Base-by-base conservation (phyloP, 2,888 invertebrate genomes). In the Trichopoda pennipes region DNA sequence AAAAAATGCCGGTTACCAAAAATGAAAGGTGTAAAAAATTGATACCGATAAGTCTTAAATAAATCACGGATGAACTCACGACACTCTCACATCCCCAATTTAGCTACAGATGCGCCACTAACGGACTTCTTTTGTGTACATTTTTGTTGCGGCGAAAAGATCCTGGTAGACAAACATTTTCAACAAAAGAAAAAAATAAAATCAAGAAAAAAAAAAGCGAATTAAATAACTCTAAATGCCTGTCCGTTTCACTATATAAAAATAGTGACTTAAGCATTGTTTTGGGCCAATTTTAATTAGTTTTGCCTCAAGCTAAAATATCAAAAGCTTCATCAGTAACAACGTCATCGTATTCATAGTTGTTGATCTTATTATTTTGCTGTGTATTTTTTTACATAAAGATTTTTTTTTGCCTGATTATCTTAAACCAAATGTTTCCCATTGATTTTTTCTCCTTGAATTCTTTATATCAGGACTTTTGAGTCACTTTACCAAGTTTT, bases 271-370 rank as follows among this genome's bases (percentile, higher is more conserved):
- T 76, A 53, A 84, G 85, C 86, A 83, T 84, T 87, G 87, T 88
- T 89, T 87, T 88, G 88, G 89, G 88, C 86, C 88, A 89, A 88
- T 89, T 89, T 89, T 89, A 89, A 89, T 89, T 89, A 89, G 89
- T 89, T 89, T 89, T 88, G 88, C 88, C 88, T 87, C 86, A 85
- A 87, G 88, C 87, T 82, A 86, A 85, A 84, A 68, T 76, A 83
- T 63, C 60, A 78, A 77, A 63, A 69, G 70, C 66, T 61, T 78
- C 70, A 82, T 70, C 70, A 78, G 81, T 42, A 73, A 64, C 70
- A 76, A 64, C 68, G 28, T 74, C 61, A 47, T 47, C 17, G 19
- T 64, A 51, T 35, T 60, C 56, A 23, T n/a, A 21, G 66, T 17
- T 51, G 19, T 51, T 68, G 60, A 51, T 14, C n/a, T 51, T 68